These are phyloP conservation scores for Aleadryas rufinucha DNA, from an alignment of 2,113 vertebrate genomes.

Conservation along the genomic window DNA sequence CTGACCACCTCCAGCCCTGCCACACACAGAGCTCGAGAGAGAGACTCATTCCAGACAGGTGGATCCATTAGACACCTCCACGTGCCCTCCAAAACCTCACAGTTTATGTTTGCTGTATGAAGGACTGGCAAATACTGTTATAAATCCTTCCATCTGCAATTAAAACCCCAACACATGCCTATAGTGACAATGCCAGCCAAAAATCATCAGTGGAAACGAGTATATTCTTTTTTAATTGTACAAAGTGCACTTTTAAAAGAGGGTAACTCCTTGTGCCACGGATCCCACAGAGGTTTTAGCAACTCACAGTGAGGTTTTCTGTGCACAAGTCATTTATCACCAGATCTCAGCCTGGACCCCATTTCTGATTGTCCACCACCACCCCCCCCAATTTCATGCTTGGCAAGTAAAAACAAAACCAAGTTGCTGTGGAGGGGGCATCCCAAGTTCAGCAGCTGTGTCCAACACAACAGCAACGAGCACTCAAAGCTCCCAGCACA, in stretches of 20 bases:
- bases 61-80: background rate
- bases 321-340: background rate
- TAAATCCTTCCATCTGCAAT: background rate
- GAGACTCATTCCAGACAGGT: background rate
- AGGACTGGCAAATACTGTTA: background rate
- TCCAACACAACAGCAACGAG: background rate
- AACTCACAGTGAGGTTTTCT: background rate
- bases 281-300: background rate
- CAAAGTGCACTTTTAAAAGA: background rate
- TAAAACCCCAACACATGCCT: background rate
- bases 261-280: background rate
- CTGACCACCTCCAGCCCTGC: background rate
- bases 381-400: background rate
- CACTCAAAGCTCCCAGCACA: background rate
- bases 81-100: background rate
- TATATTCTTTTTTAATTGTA: background rate
- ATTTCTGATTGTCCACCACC: background rate
- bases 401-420: constrained; percentile 46
- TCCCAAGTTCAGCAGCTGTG: constrained; percentile 38
- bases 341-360: background rate
- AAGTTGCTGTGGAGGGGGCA: background rate
- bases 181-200: background rate
- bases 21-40: background rate
- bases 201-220: background rate
- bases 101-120: background rate